Evolutionary conservation across 2,113 vertebrate genomes (phyloP), one percentile per base, ranked within the genome.

Genomic region (Pao palembangensis): DNA sequence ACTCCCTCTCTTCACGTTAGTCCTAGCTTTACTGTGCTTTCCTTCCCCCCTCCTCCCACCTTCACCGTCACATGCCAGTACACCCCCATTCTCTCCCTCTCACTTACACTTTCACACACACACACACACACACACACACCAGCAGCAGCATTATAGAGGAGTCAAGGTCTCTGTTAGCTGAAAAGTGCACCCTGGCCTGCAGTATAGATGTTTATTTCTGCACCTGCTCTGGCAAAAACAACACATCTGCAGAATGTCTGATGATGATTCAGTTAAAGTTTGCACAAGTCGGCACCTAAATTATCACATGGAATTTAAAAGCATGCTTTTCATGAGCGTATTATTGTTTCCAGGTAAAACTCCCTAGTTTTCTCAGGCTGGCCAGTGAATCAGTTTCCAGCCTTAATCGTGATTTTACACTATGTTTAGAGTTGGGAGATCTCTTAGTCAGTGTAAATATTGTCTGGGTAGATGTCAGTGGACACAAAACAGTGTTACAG

Each of bases 21-120:
- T 71, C 58, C 43, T 71, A 49, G 69, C 54, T 75, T 53, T 71
- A 55, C 67, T 75, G 50, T 49, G 51, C 66, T 79, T 65, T 67
- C 47, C 60, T 64, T 51, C 59, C 28, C 19, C 4, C 43, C 28
- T 3, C n/a, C 21, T 16, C 46, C 25, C 49, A 50, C 62, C 53
- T 17, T 50, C 46, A 53, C 21, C 25, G 51, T 53, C 51, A 53
- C 51, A 53, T 53, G 51, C 41, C 50, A n/a, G 52, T 50, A 28
- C 67, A 38, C 62, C 72, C 38, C 21, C 64, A 55, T 34, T 18
- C 54, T 59, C 71, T 52, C 61, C 57, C 60, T 58, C 62, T 43
- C 48, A 53, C 61, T 83, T 79, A 87, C 83, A 79, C 80, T 76
- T 67, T 48, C 34, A 75, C 75, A 69, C 47, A 58, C 21, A 54